Evolutionary conservation across 2,888 invertebrate species (phyloP).

Genomic region (Galerucella calmariensis): DNA sequence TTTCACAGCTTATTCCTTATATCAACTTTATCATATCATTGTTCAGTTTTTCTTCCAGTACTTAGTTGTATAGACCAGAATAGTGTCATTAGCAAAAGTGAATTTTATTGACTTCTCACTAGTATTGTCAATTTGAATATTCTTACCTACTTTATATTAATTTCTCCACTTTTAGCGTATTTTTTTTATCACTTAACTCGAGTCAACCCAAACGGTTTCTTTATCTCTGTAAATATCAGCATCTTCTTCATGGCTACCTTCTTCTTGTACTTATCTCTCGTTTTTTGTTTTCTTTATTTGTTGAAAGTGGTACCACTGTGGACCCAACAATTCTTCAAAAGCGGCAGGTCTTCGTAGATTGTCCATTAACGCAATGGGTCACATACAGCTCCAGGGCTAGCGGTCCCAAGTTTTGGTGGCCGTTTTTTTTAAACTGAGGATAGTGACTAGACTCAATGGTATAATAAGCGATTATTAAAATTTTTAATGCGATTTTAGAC

Average conservation of each 20-base stretch:
- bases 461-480: slow-evolving; percentile 36
- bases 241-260: slow-evolving; percentile 31
- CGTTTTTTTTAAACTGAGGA: slow-evolving; percentile 13
- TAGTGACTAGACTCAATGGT: slow-evolving; percentile 36
- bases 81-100: too few species aligned
- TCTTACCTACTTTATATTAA: not conserved
- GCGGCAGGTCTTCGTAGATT: slow-evolving; percentile 9
- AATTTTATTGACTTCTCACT: too few species aligned
- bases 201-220: slow-evolving; percentile 21
- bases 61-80: too few species aligned
- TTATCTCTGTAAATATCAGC: slow-evolving; percentile 30
- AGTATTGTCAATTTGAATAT: too few species aligned
- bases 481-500: slow-evolving; percentile 28
- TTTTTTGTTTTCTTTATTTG: slow-evolving; percentile 26
- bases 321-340: slow-evolving; percentile 28
- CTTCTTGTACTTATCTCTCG: slow-evolving; percentile 23
- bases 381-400: slow-evolving; percentile 27
- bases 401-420: slow-evolving; percentile 29
- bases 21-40: too few species aligned
- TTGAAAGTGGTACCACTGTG: slow-evolving; percentile 27
- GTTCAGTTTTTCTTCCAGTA: too few species aligned
- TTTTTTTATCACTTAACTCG: slow-evolving; percentile 29
- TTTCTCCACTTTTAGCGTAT: slow-evolving; percentile 19
- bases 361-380: slow-evolving; percentile 30
- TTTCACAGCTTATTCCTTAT: too few species aligned